Evolutionary conservation across 2,797 vertebrate genomes (phyloP), one percentile per base, ranked within the genome.

Genomic region (Cygnus olor): DNA sequence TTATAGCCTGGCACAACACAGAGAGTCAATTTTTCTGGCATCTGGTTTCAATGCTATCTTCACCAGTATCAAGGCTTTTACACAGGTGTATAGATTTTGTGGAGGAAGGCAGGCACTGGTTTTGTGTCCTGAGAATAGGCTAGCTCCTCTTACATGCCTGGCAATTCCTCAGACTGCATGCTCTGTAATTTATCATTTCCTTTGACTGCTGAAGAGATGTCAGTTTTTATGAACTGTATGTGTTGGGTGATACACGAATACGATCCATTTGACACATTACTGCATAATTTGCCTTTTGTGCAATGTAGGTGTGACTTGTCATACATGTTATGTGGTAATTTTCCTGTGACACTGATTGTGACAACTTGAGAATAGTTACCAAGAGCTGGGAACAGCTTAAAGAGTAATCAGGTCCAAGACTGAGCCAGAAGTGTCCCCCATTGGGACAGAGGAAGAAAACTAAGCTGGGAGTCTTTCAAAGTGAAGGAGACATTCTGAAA

Each of bases 241-340:
- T 92, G 47, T 92, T 86, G 66, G 53, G 32, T 90, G 83, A 89
- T 80, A 86, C 24, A 84, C 0, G 1, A 88, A 68, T 90, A 42
- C 82, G 81, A 95, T 90, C 91, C 68, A 32, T 87, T 82, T 91
- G 92, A 90, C 88, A 96, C 80, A 72, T 90, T 6, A 8, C 85
- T 80, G 92, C 86, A 93, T 94, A 86, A 89, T 95, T 94, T 95
- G 61, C 88, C 68, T 89, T 96, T 89, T 93, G 78, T 85, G 80
- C 57, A 34, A 79, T 70, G 86, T 93, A 92, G 88, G 86, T 92
- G 92, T 89, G 79, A 95, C 81, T 95, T 97, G 91, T 85, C 77
- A 86, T 7, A 2, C 72, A 84, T 61, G 81, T 80, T 91, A 79
- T 9, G 57, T 65, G 65, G 53, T 78, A 81, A 90, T 87, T 97